A percentile compares a stretch with the other conserved stretches of the same genome.
Conservation (phyloP, 2,113 vertebrate species). For the Myodes glareolus region DNA sequence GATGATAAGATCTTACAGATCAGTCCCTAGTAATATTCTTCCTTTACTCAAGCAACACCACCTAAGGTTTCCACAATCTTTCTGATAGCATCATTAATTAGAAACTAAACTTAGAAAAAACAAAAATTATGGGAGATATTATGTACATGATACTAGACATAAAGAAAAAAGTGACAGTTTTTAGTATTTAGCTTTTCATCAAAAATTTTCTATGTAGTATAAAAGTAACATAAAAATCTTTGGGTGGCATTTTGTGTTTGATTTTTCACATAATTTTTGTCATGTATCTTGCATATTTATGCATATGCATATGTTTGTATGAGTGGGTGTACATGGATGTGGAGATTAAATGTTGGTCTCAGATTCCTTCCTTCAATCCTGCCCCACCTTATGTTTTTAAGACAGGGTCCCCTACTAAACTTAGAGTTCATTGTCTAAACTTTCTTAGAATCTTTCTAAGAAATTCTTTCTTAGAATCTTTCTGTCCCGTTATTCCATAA, state of each 20-base stretch:
- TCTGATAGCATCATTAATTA: background rate
- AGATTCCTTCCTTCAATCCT: background rate
- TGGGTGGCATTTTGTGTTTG: background rate
- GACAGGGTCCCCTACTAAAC: background rate
- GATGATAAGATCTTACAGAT: background rate
- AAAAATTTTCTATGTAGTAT: background rate
- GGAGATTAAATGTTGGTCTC: background rate
- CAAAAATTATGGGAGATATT: too few species aligned
- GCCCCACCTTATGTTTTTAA: background rate
- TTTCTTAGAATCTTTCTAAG: too few species aligned
- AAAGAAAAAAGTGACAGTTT: background rate
- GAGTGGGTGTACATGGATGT: background rate
- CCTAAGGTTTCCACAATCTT: background rate
- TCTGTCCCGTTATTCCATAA: background rate
- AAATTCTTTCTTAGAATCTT: background rate
- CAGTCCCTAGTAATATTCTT: background rate
- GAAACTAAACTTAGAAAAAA: background rate
- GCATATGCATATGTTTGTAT: too few species aligned
- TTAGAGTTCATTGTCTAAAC: background rate
- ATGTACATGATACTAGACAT: background rate
- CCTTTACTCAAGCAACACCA: background rate
- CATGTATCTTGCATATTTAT: too few species aligned
- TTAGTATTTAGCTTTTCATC: background rate
- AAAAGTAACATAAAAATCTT: background rate
- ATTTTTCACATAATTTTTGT: background rate